Evolutionary conservation across 2,888 invertebrate genomes (phyloP).

Genomic region (Branchinecta sandiegonensis): DNA sequence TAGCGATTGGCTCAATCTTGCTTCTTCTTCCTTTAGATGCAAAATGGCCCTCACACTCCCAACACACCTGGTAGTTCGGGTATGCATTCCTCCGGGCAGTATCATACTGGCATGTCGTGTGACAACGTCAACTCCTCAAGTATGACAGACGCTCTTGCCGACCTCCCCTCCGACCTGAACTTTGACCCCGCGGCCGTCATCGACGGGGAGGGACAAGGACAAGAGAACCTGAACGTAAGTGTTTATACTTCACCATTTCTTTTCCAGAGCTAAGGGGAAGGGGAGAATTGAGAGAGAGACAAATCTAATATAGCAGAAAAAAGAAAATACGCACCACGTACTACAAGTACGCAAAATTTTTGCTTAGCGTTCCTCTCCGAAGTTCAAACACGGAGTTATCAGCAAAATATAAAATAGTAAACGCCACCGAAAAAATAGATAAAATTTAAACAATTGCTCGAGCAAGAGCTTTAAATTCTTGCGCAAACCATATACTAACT

Average conservation of each 20-base stretch:
- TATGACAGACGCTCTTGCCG: slow-evolving; percentile 42
- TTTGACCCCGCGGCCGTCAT: slow-evolving; percentile 87
- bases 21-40: slow-evolving; percentile 44
- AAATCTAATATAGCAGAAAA: too few relatives aligned
- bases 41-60: slow-evolving; percentile 55
- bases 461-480: too few relatives aligned
- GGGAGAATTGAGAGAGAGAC: background rate
- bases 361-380: too few relatives aligned
- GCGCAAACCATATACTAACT: too few relatives aligned
- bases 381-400: too few relatives aligned
- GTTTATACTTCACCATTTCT: background rate
- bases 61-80: slow-evolving; percentile 60
- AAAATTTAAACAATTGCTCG: too few relatives aligned
- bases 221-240: slow-evolving; percentile 81
- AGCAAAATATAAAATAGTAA: too few relatives aligned
- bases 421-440: too few relatives aligned
- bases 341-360: too few relatives aligned
- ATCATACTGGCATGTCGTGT: background rate
- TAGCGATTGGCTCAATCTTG: background rate
- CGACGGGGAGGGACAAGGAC: slow-evolving; percentile 71
- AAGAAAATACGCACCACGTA: too few relatives aligned
- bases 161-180: slow-evolving; percentile 73
- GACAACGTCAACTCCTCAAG: slow-evolving; percentile 15
- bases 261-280: too few relatives aligned
- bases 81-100: slow-evolving; percentile 35